Evolutionary conservation across 2,888 invertebrate species (phyloP), one percentile per base, ranked within the genome.

Genomic region (Campoplex nolae): DNA sequence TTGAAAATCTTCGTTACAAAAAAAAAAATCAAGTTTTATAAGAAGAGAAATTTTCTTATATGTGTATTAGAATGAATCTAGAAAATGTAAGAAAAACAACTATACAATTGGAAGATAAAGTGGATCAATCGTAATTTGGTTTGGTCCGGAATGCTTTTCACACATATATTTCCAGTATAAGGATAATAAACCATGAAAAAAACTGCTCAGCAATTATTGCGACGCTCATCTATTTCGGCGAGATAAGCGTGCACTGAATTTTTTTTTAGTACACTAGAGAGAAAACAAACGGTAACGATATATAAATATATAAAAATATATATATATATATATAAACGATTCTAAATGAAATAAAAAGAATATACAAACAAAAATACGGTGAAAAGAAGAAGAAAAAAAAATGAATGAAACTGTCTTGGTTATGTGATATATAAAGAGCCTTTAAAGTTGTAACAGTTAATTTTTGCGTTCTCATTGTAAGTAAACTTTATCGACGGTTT

Each of bases 371-470:
- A 58, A 75, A 74, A 82, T 74, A 77, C 51, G 45, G 45, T 58
- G 51, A 56, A 32, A 35, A 51, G 68, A 75, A 85, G 42, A 48
- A 38, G 38, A 38, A 54, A 65, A 83, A 78, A 32, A 86, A 86
- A 81, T 58, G 70, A 78, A 86, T 81, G 80, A 89, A 91, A 93
- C 89, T 93, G 90, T 93, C 90, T 93, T 91, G 92, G 90, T 93
- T 91, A 93, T 93, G 93, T 93, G 93, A 93, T 93, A 93, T 89
- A 91, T 89, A 89, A 92, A 91, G 88, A 93, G 92, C 92, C 92
- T 93, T 93, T 91, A 91, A 92, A 89, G 88, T 92, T 92, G 88
- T 91, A 90, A 88, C 89, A 86, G 83, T 91, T 93, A 89, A 89
- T 91, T 92, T 79, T 90, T 89, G 82, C 90, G 89, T 91, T 91